Conservation (phyloP, 2,888 invertebrate species). For the Tetheella fluctuosa region DNA sequence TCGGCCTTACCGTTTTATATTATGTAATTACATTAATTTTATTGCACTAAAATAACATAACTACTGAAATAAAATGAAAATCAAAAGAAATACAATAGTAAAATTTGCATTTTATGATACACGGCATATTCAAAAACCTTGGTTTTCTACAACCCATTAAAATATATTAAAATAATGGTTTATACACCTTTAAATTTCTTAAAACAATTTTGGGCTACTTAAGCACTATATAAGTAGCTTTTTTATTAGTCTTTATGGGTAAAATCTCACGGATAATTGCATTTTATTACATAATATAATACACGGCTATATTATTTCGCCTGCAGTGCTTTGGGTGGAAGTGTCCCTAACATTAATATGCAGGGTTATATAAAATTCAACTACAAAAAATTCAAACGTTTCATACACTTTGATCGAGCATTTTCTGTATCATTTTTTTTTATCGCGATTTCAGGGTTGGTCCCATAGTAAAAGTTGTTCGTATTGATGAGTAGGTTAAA, state of each 20-base stretch:
- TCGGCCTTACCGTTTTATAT: too few relatives aligned
- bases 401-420: too few relatives aligned
- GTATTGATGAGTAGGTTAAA: too few relatives aligned
- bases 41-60: background rate
- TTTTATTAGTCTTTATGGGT: background rate
- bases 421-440: too few relatives aligned
- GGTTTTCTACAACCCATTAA: slow-evolving; percentile 1
- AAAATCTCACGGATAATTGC: background rate
- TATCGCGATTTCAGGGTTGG: too few relatives aligned
- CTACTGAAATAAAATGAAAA: background rate
- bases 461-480: too few relatives aligned
- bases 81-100: background rate
- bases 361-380: too few relatives aligned
- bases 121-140: background rate
- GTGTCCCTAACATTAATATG: too few relatives aligned
- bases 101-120: background rate
- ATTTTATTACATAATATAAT: background rate
- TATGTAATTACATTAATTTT: background rate
- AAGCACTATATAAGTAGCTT: background rate
- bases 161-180: background rate
- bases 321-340: too few relatives aligned
- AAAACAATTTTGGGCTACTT: background rate
- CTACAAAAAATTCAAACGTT: too few relatives aligned
- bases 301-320: too few relatives aligned
- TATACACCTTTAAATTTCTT: background rate